Evolutionary conservation across 1,140 invertebrate genomes (phyloP).

Genomic region (Zaprionus taronus): DNA sequence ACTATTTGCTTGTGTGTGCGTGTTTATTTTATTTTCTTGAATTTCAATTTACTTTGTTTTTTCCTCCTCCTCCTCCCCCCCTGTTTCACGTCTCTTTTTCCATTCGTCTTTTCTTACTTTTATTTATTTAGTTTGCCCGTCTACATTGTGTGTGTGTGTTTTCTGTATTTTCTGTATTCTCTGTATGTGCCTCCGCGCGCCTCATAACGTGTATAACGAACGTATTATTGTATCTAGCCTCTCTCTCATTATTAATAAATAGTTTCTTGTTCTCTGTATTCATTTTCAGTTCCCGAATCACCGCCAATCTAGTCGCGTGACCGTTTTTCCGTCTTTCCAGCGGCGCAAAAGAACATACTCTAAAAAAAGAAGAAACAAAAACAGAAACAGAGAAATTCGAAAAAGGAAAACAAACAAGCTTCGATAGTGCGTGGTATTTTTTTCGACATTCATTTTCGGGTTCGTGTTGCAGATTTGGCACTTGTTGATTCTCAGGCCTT

Average conservation of each 20-base stretch:
- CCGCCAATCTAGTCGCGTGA: conserved; percentile 50
- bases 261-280: conserved; percentile 80
- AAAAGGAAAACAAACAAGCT: background rate
- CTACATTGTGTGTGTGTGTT: conserved; percentile 55
- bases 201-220: conserved; percentile 2
- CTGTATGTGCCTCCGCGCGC: conserved; percentile 14
- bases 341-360: background rate
- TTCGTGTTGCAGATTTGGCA: conserved; percentile 9
- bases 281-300: conserved; percentile 72
- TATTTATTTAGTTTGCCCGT: conserved; percentile 66
- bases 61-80: background rate
- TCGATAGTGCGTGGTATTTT: background rate
- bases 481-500: conserved; percentile 24
- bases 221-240: conserved; percentile 25
- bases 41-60: conserved; percentile 47
- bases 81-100: conserved; percentile 4
- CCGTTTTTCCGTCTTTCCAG: conserved; percentile 37
- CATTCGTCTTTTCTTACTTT: conserved; percentile 58
- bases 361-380: background rate
- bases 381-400: background rate
- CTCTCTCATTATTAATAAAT: conserved; percentile 80
- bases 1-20: conserved; percentile 42
- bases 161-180: conserved; percentile 61
- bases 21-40: conserved; percentile 55
- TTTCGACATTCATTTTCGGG: background rate